These are phyloP conservation scores for Sebastes trivittatus DNA, from an alignment of 2,797 vertebrate genomes.

Conservation along the genomic window DNA sequence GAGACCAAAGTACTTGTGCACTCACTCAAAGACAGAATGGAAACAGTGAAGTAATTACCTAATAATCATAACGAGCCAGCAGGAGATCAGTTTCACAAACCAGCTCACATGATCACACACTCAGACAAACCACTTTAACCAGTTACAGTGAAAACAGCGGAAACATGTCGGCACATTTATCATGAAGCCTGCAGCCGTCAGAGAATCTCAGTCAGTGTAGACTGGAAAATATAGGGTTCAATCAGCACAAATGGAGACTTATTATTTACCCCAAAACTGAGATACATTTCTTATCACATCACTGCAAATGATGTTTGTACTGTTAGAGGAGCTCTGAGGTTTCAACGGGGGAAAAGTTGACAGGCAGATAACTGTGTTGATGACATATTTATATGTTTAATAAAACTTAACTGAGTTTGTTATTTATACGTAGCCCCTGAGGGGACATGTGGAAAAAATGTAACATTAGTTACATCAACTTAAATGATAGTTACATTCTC, in stretches of 20 bases:
- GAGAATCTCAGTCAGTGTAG: background rate
- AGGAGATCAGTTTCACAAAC: background rate
- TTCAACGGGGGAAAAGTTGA: background rate
- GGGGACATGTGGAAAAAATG: background rate
- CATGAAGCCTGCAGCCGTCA: background rate
- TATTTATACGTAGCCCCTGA: background rate
- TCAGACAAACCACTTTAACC: background rate
- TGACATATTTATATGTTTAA: background rate
- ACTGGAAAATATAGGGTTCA: background rate
- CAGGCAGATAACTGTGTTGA: background rate
- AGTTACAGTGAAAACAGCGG: background rate
- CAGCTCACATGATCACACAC: background rate
- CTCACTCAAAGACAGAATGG: background rate
- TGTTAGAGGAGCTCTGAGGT: background rate
- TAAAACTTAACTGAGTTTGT: background rate
- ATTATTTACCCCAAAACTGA: background rate
- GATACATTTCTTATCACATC: background rate
- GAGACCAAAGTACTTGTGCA: background rate
- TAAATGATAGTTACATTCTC: no score
- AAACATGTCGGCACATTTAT: background rate
- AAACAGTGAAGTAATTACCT: slow-evolving; percentile 6
- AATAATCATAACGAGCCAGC: background rate
- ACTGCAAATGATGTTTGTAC: background rate
- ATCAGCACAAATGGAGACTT: background rate
- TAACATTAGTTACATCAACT: background rate